Evolutionary conservation across 2,888 invertebrate species (phyloP).

Genomic region (Agonopterix arenella): DNA sequence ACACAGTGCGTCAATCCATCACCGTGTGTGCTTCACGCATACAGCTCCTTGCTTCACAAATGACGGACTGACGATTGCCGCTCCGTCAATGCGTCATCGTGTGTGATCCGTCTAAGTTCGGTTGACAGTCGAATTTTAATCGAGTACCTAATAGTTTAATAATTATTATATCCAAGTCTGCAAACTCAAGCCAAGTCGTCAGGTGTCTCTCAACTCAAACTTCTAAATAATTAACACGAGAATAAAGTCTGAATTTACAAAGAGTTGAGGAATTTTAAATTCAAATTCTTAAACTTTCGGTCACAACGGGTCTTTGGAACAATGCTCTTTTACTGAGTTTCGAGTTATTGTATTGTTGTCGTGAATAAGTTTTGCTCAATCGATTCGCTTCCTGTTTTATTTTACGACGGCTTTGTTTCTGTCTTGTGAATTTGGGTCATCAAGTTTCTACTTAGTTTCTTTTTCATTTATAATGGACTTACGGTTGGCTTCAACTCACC

Average conservation of each 20-base stretch:
- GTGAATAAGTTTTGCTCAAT: background rate
- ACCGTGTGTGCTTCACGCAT: no score
- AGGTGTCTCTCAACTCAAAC: conserved; percentile 40
- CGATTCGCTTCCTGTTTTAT: background rate
- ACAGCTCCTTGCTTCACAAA: no score
- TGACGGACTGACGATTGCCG: no score
- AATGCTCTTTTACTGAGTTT: conserved; percentile 6
- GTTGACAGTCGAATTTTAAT: no score
- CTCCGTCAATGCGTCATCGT: no score
- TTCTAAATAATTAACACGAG: conserved; percentile 61
- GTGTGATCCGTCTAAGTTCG: no score
- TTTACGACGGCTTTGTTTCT: no score
- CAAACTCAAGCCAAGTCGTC: conserved; percentile 24
- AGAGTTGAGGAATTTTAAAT: conserved; percentile 54
- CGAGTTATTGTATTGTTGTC: conserved; percentile 8
- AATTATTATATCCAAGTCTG: conserved; percentile 8
- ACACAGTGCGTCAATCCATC: no score
- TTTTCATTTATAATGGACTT: no score
- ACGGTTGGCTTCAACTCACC: no score
- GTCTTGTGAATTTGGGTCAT: no score
- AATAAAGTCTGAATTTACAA: conserved; percentile 40
- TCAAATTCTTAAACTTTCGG: conserved; percentile 52
- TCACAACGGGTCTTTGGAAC: conserved; percentile 21
- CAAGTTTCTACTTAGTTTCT: no score
- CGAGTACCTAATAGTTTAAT: background rate